Conservation (phyloP, 2,888 invertebrate genomes). For the Leptopilina drosophilae region DNA sequence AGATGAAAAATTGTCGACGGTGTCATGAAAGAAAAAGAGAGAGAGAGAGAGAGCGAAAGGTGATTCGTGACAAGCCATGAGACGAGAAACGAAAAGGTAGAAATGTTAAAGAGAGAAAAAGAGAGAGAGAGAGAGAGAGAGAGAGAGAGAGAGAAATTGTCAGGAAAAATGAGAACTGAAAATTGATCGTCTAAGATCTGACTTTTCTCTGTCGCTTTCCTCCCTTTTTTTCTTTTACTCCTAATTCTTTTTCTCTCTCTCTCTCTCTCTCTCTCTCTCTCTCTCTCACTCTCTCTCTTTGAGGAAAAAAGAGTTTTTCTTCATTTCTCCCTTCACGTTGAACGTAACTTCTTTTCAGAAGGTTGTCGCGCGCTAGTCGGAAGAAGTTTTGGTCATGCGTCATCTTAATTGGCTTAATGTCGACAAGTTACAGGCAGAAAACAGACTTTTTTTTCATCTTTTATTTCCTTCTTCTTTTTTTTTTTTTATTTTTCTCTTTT, state of each 20-base stretch:
- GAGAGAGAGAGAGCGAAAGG: slow-evolving; percentile 12
- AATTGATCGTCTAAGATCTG: slow-evolving; percentile 63
- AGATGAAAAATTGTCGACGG: slow-evolving; percentile 8
- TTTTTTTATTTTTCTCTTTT: slow-evolving; percentile 39
- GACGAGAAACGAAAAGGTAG: slow-evolving; percentile 28
- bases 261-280: not conserved
- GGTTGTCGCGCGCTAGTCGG: slow-evolving; percentile 46
- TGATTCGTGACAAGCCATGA: slow-evolving; percentile 19
- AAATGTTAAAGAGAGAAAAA: slow-evolving; percentile 7
- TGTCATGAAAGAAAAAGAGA: slow-evolving; percentile 14
- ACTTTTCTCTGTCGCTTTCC: slow-evolving; percentile 49
- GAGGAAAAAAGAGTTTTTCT: not conserved
- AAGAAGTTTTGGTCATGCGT: slow-evolving; percentile 69
- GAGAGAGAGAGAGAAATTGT: slow-evolving; percentile 8
- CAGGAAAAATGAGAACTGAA: slow-evolving; percentile 46
- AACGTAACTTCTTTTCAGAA: slow-evolving; percentile 39
- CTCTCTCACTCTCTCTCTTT: not conserved
- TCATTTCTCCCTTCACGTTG: not conserved
- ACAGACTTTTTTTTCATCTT: slow-evolving; percentile 39
- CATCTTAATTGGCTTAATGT: slow-evolving; percentile 73
- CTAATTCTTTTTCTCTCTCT: slow-evolving; percentile 15
- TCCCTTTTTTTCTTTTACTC: slow-evolving; percentile 44
- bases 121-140: slow-evolving; percentile 22
- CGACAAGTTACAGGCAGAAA: slow-evolving; percentile 64
- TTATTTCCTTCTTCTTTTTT: too few relatives aligned